Base-by-base conservation (phyloP, 2,113 vertebrate genomes). In the Genyomyrus donnyi region DNA sequence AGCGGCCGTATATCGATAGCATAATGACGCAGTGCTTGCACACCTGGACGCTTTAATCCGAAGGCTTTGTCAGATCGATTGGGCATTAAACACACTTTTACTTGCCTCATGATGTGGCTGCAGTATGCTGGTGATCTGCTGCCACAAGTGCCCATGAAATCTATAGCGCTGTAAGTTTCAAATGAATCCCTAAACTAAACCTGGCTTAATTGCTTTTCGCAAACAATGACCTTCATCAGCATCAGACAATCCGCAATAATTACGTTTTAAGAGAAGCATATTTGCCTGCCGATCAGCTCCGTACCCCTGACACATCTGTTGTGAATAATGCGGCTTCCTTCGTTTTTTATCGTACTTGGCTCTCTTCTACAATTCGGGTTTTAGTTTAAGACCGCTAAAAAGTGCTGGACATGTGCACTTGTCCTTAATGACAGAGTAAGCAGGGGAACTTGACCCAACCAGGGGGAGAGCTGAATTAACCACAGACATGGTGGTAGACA, bases 161-260 rank as follows among this genome's bases (percentile, higher is more conserved):
- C 19, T 39, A 19, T 3, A 9, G 21, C 13, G 19, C 48, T 62
- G 66, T 48, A 89, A 35, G 31, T 88, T 80, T 50, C 56, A 53
- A 45, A 77, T 70, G 31, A 86, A 50, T 88, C 85, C 39, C 80
- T 15, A 87, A 70, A 24, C 6, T 89, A 77, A 88, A 89, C 88
- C 89, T 90, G 58, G 70, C 77, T 80, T 91, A 92, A 91, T 91
- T 91, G 91, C 90, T 88, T 89, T 88, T 90, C 83, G 77, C 70
- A 62, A 90, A 88, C 88, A 80, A 70, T 31, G 19, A 53, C 45
- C 62, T 74, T 48, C 62, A 42, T 70, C n/a, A 31, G n/a, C n/a
- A 70, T 70, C n/a, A 70, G n/a, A 70, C 9, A 13, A 10, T 85
- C 89, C 49, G 66, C 86, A 84, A 89, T 92, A 93, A 93, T 92